These are phyloP conservation scores for Protophormia terraenovae DNA, from an alignment of 2,888 invertebrate species.

Conservation along the genomic window DNA sequence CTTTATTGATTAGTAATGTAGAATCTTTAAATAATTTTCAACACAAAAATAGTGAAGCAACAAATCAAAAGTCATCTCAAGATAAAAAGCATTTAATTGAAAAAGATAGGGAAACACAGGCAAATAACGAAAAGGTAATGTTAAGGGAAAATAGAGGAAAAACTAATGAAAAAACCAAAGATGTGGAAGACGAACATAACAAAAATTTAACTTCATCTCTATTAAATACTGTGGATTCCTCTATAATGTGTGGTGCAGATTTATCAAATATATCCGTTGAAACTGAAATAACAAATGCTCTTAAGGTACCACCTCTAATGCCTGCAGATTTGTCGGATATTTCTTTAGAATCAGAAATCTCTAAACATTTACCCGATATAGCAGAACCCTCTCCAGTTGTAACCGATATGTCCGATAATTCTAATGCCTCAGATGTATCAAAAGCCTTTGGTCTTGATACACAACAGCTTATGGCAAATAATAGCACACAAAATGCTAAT, in stretches of 20 bases:
- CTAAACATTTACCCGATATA: constrained; percentile 50
- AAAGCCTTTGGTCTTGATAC: not conserved
- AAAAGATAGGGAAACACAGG: not conserved
- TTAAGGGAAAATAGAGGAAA: not conserved
- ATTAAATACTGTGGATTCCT: constrained; percentile 1
- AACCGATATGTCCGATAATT: constrained; percentile 57
- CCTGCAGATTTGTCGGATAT: constrained; percentile 41
- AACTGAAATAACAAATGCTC: not conserved
- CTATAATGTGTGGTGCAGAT: not conserved
- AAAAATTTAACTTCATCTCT: not conserved
- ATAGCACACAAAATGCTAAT: not conserved
- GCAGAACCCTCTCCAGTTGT: constrained; percentile 56
- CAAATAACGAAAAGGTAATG: not conserved
- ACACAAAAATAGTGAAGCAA: not conserved
- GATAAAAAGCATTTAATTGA: not conserved
- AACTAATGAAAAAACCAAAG: constrained; percentile 13
- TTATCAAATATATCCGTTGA: not conserved
- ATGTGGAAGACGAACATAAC: not conserved
- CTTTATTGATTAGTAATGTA: constrained; percentile 52
- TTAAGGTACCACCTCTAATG: not conserved
- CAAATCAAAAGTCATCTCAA: not conserved
- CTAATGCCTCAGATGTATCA: constrained; percentile 15
- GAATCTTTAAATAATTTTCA: constrained; percentile 39
- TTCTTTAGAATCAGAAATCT: constrained; percentile 44
- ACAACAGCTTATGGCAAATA: not conserved